Evolutionary conservation across 2,113 vertebrate genomes (phyloP).

Genomic region (Cololabis saira): DNA sequence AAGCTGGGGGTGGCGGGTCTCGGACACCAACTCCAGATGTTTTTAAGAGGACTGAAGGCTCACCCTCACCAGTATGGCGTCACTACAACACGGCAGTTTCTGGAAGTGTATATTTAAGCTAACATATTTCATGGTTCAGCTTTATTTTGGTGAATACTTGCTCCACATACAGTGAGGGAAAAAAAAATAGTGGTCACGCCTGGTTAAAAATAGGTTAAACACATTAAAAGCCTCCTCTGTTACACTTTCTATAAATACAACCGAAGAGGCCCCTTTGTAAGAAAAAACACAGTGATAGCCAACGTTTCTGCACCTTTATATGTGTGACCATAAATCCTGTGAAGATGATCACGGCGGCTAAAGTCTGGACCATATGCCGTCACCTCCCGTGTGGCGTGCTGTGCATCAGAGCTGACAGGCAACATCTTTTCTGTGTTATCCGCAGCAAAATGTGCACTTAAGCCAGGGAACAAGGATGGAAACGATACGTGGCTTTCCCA

Average conservation of each 20-base stretch:
- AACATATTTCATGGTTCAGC: neutral
- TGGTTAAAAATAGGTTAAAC: no score
- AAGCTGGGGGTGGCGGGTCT: conserved; percentile 29
- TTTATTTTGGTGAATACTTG: neutral
- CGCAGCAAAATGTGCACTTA: conserved; percentile 7
- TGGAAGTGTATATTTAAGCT: neutral
- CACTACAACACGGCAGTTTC: conserved; percentile 9
- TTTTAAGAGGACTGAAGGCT: conserved; percentile 8
- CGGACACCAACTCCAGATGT: conserved; percentile 70
- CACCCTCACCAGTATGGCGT: conserved; percentile 1
- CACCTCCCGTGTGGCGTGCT: conserved; percentile 29
- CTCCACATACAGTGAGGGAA: neutral
- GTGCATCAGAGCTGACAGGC: conserved; percentile 42
- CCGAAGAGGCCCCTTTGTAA: no score
- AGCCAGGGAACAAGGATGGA: conserved; percentile 15
- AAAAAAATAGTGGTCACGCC: no score
- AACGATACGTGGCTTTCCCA: conserved; percentile 15
- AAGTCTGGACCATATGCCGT: conserved; percentile 34
- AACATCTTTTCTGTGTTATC: conserved; percentile 64
- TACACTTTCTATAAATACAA: no score
- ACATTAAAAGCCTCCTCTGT: no score
- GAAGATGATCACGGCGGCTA: conserved; percentile 14
- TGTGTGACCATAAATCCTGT: neutral
- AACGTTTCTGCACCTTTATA: no score
- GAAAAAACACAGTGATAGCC: no score